Percentiles rank a stretch among this genome's conserved stretches.
Evolutionary conservation across 37 sponge, comb jelly and placozoan genomes (phyloP).

Genomic region (Theonella swinhoei): DNA sequence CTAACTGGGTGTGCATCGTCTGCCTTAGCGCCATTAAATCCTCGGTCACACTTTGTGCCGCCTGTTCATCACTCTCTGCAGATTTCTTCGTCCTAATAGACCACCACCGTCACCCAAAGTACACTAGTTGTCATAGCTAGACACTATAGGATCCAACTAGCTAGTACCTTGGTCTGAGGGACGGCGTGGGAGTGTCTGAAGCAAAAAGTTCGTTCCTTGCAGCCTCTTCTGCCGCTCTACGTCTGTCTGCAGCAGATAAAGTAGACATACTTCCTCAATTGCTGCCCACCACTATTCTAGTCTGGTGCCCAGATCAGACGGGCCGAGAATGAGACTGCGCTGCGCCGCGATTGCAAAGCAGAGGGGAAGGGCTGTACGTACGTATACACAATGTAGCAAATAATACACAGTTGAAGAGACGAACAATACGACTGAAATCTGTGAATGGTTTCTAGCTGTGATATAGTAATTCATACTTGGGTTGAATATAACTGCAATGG

Average conservation of each 20-base stretch:
- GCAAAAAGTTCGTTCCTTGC: slow-evolving; percentile 28
- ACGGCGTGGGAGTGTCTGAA: neutral
- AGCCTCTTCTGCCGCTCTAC: slow-evolving; percentile 8
- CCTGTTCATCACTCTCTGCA: slow-evolving; percentile 29
- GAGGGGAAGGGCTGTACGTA: neutral
- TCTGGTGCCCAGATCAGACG: neutral
- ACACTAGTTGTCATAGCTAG: too few relatives aligned
- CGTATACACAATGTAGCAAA: too few relatives aligned
- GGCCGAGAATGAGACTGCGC: neutral
- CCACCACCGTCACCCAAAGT: too few relatives aligned
- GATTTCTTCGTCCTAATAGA: neutral
- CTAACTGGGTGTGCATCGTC: slow-evolving; percentile 39
- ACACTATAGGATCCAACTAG: too few relatives aligned
- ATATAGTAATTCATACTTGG: neutral
- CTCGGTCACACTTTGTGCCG: slow-evolving; percentile 60
- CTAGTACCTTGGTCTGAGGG: slow-evolving; percentile 17
- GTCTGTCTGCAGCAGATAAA: neutral
- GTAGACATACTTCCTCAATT: too few relatives aligned
- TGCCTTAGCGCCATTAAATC: slow-evolving; percentile 53
- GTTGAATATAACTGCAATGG: neutral
- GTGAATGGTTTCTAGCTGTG: neutral
- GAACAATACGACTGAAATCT: neutral
- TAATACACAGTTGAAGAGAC: neutral
- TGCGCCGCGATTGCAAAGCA: neutral
- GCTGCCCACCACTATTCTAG: neutral